Evolutionary conservation across 2,888 invertebrate species (phyloP).

Genomic region (Drosophila percnosoma): DNA sequence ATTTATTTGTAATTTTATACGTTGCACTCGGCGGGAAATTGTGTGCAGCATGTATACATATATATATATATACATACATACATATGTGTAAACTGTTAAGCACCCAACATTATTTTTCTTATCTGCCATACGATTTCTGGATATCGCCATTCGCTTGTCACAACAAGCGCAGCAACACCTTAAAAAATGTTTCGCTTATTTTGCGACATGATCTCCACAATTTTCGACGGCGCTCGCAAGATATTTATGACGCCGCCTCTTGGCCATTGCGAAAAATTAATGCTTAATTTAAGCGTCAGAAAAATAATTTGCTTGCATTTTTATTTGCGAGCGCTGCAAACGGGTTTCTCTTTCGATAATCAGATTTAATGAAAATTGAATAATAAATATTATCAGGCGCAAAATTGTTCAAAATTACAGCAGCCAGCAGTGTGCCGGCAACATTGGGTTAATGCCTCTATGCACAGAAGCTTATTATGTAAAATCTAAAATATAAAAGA

Average conservation of each 20-base stretch:
- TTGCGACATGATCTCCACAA: conserved; percentile 56
- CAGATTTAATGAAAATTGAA: conserved; percentile 79
- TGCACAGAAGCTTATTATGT: conserved; percentile 52
- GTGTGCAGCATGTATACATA: background rate
- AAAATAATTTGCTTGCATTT: conserved; percentile 73
- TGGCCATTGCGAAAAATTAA: conserved; percentile 67
- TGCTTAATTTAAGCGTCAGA: conserved; percentile 77
- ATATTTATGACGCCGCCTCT: conserved; percentile 64
- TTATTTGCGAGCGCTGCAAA: conserved; percentile 43
- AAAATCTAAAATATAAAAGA: conserved; percentile 1
- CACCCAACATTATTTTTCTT: conserved; percentile 33
- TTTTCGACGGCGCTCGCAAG: conserved; percentile 28
- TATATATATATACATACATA: background rate
- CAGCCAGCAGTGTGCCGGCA: conserved; percentile 36
- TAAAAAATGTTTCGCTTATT: conserved; percentile 62
- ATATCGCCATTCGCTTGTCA: conserved; percentile 65
- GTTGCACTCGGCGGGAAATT: conserved; percentile 24
- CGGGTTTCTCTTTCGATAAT: conserved; percentile 62
- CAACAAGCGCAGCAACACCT: conserved; percentile 73
- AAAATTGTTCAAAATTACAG: conserved; percentile 64
- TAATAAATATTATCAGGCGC: conserved; percentile 74
- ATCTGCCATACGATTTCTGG: conserved; percentile 43
- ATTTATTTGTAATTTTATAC: conserved; percentile 51
- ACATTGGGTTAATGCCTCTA: conserved; percentile 43
- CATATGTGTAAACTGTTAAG: conserved; percentile 26